A percentile compares a stretch with the other conserved stretches of the same genome.
phyloP scores from a whole-genome alignment of 2,888 invertebrate genomes.

The Tetropium fuscum region DNA sequence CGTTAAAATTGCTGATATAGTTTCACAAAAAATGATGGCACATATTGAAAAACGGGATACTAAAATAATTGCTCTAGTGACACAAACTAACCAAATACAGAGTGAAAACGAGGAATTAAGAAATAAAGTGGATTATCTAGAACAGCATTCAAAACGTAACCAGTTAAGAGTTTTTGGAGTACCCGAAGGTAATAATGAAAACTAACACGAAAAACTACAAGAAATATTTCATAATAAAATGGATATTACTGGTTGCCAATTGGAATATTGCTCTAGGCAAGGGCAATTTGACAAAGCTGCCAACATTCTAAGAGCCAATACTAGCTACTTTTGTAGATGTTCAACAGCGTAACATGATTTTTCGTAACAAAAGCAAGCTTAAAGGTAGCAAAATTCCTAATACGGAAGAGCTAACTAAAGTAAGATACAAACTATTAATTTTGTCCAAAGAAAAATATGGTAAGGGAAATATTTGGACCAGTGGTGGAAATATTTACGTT shows the following conservation, averaged over 20 bases:
- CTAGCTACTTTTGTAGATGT: not conserved
- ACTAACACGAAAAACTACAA: too few relatives aligned
- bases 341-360: not conserved
- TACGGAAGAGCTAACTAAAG: not conserved
- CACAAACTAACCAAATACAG: not conserved
- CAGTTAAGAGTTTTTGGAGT: not conserved
- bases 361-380: not conserved
- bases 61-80: not conserved
- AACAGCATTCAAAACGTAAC: not conserved
- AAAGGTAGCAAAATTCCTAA: too few relatives aligned
- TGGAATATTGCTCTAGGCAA: too few relatives aligned
- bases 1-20: not conserved
- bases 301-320: too few relatives aligned
- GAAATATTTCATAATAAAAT: too few relatives aligned
- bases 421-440: not conserved
- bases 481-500: not conserved
- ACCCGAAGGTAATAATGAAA: not conserved
- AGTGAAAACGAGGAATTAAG: not conserved
- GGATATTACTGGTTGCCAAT: too few relatives aligned
- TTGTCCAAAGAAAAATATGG: not conserved
- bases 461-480: too few relatives aligned
- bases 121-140: not conserved
- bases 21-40: not conserved
- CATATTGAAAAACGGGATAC: not conserved
- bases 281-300: too few relatives aligned